Conservation (phyloP, 2,113 vertebrate genomes). For the Pterophyllum scalare region DNA sequence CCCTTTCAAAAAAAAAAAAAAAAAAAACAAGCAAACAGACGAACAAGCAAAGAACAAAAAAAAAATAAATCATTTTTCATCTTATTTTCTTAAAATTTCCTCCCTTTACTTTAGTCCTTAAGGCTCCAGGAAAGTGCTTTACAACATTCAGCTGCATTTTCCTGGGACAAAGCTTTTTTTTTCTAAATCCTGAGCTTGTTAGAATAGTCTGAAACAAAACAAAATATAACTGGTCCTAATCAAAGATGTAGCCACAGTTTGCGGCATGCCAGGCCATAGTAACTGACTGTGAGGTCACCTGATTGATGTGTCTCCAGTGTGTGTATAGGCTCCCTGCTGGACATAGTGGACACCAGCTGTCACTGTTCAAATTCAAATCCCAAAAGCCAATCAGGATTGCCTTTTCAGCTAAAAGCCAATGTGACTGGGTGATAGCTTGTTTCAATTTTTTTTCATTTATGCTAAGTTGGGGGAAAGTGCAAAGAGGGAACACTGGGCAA, state of each 20-base stretch:
- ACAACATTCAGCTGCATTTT: background rate
- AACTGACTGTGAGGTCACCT: conserved; percentile 14
- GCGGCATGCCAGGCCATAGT: background rate
- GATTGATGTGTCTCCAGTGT: conserved; percentile 40
- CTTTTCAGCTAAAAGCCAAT: background rate
- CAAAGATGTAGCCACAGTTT: background rate
- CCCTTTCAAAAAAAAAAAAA: background rate
- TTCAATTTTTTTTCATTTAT: background rate
- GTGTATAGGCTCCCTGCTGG: conserved; percentile 33
- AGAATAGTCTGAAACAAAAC: background rate
- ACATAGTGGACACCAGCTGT: conserved; percentile 44
- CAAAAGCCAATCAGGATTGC: conserved; percentile 48
- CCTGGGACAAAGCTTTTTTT: background rate
- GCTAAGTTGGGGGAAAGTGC: background rate
- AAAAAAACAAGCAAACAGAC: too few relatives aligned
- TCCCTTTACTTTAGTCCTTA: conserved; percentile 8
- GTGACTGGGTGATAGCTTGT: conserved; percentile 18
- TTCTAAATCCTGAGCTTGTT: conserved; percentile 11
- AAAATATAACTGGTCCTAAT: background rate
- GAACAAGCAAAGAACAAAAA: too few relatives aligned
- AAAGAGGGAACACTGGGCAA: too few relatives aligned
- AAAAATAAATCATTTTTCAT: too few relatives aligned
- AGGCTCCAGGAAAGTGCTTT: conserved; percentile 18
- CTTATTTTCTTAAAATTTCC: conserved; percentile 33
- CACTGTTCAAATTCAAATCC: conserved; percentile 51